Evolutionary conservation across 1,140 invertebrate genomes (phyloP).

Genomic region (Aphis gossypii): DNA sequence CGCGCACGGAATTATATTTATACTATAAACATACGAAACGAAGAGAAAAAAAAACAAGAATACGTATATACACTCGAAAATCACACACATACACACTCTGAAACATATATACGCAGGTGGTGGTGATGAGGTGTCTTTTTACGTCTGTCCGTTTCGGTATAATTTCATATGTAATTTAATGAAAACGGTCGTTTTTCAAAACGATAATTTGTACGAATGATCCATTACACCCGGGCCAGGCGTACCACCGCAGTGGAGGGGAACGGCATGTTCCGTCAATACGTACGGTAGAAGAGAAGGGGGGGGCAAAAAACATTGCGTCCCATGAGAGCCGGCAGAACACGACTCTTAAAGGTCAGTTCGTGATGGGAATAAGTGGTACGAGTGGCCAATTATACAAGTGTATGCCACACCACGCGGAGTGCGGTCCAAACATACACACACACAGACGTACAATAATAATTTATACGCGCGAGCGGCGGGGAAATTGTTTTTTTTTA

Average conservation of each 20-base stretch:
- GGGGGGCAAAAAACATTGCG: background rate
- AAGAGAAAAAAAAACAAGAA: constrained; percentile 33
- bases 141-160: constrained; percentile 55
- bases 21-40: constrained; percentile 25
- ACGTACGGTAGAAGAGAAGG: background rate
- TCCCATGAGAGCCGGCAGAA: constrained; percentile 27
- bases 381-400: constrained; percentile 53
- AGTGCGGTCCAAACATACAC: background rate
- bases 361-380: constrained; percentile 52
- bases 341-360: constrained; percentile 53
- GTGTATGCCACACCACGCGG: constrained; percentile 16
- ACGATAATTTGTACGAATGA: constrained; percentile 58
- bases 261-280: background rate
- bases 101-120: constrained; percentile 42
- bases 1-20: constrained; percentile 37
- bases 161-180: constrained; percentile 56
- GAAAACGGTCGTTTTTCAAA: constrained; percentile 57
- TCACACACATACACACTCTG: constrained; percentile 33
- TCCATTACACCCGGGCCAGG: constrained; percentile 44
- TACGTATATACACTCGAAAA: background rate
- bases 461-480: constrained; percentile 29
- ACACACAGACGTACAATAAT: background rate
- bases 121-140: constrained; percentile 31
- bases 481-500: constrained; percentile 37
- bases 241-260: background rate